Base-by-base conservation (phyloP, 2,797 vertebrate genomes). In the Picus viridis region DNA sequence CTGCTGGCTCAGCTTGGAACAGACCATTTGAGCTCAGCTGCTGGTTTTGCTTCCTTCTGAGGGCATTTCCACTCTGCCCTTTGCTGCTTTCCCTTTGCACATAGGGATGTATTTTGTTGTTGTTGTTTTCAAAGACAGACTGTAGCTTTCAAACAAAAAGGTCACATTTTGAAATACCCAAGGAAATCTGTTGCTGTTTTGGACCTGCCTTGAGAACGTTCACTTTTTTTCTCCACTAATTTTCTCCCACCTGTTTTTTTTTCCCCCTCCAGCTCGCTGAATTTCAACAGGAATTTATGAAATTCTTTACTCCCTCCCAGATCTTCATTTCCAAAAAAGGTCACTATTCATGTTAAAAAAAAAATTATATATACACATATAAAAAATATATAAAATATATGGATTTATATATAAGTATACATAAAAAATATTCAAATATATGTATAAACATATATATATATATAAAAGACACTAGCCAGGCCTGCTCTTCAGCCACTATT, bases 101-200 rank as follows among this genome's bases (percentile, higher is more conserved):
- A 12, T 1, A 12, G 6, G 36, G 27, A 16, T 61, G 15, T 39
- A 67, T 47, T 63, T 65, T 30, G 18, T 56, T 24, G 41, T 43
- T 43, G 16, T 47, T 51, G 23, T 56, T 70, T n/a, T 76, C 36
- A 27, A 80, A 81, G 7, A n/a, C 2, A 80, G 16, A 1, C 6
- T 13, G 24, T 16, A 39, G 62, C 75, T 90, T 75, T 30, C 34
- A 59, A 80, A 64, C 36, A 84, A 84, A 88, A 92, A 90, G 20
- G 36, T 92, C 64, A 53, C 32, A 79, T 73, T 93, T 92, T 61
- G 89, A 92, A 93, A 90, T 67, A 63, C 53, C 64, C 78, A 70
- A 90, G 64, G 86, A 76, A 93, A 84, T 79, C 47, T 82, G 47
- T 73, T 53, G 61, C 12, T 16, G 18, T 80, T 90, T 87, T 17